Percentiles rank a stretch among this genome's conserved stretches.
Conservation (phyloP, 30 jellyfish, hydroid and myxozoan genomes). For the Hydractinia symbiolongicarpus region DNA sequence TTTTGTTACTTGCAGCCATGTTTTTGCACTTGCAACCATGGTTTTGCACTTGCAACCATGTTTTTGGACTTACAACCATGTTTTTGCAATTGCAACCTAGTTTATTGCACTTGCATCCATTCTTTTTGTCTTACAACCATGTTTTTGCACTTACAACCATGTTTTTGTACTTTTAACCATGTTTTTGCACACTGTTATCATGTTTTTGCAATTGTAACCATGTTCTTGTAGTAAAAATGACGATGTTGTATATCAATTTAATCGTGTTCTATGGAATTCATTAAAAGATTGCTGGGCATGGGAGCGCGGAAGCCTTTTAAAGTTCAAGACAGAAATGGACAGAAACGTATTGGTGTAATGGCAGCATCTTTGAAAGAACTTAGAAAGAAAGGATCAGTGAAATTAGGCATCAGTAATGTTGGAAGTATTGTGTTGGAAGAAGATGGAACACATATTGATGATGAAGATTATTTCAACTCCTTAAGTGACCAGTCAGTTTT, state of each 20-base stretch:
- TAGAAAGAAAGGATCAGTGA: constrained; percentile 38
- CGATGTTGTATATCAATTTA: neutral
- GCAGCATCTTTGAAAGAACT: constrained; percentile 66
- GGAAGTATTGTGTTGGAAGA: constrained; percentile 49
- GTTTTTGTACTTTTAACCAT: too few species aligned
- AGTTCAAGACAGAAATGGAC: constrained; percentile 65
- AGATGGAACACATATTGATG: constrained; percentile 77
- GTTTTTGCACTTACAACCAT: too few species aligned
- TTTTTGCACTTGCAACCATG: too few species aligned
- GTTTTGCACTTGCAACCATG: too few species aligned
- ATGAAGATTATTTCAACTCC: constrained; percentile 48
- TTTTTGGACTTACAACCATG: too few species aligned
- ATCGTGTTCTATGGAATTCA: constrained; percentile 40
- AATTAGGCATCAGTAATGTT: neutral
- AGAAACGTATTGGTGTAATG: constrained; percentile 64
- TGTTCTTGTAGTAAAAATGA: too few species aligned
- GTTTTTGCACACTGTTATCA: too few species aligned
- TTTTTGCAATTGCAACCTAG: too few species aligned
- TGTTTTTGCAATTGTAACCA: too few species aligned
- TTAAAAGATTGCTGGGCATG: constrained; percentile 48
- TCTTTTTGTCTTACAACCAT: too few species aligned
- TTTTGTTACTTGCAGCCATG: too few species aligned
- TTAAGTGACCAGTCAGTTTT: constrained; percentile 69
- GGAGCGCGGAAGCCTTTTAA: constrained; percentile 56
- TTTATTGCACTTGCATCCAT: too few species aligned